Conservation (phyloP, 2,797 vertebrate species). For the Philypnodon macrostomus region DNA sequence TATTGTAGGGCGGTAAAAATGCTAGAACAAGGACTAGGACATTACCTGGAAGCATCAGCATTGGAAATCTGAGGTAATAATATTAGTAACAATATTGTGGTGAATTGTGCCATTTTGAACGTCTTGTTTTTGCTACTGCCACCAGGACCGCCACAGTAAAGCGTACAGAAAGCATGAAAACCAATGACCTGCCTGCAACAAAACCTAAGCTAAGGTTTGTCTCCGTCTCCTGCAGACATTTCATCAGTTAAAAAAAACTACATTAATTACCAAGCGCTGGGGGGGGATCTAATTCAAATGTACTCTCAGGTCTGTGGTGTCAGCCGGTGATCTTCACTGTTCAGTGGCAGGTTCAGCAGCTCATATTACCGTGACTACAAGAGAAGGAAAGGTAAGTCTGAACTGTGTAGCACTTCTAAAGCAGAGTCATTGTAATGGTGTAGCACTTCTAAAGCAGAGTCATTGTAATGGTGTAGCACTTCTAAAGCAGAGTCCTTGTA, state of each 20-base stretch:
- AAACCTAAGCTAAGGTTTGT: constrained; percentile 57
- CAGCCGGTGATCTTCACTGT: constrained; percentile 54
- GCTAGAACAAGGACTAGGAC: background rate
- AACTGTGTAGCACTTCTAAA: too few relatives aligned
- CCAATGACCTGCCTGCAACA: background rate
- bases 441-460: too few relatives aligned
- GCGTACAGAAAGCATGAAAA: constrained; percentile 48
- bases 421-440: too few relatives aligned
- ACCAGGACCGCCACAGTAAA: constrained; percentile 25
- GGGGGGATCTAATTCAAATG: too few relatives aligned
- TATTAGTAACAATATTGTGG: too few relatives aligned
- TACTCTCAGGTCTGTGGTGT: constrained; percentile 44
- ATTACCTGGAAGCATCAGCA: constrained; percentile 54
- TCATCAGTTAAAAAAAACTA: too few relatives aligned
- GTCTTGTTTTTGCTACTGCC: background rate
- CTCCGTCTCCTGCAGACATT: too few relatives aligned
- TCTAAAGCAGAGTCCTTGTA: too few relatives aligned
- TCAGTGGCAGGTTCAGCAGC: constrained; percentile 46
- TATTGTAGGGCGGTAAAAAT: constrained; percentile 17
- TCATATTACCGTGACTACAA: constrained; percentile 79
- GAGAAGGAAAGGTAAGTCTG: constrained; percentile 66
- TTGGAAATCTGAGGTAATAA: constrained; percentile 62
- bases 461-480: too few relatives aligned
- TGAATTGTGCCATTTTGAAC: background rate
- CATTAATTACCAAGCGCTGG: too few relatives aligned